phyloP scores from a whole-genome alignment of 2,888 invertebrate genomes.

The Drosophila nr. perissopoda region DNA sequence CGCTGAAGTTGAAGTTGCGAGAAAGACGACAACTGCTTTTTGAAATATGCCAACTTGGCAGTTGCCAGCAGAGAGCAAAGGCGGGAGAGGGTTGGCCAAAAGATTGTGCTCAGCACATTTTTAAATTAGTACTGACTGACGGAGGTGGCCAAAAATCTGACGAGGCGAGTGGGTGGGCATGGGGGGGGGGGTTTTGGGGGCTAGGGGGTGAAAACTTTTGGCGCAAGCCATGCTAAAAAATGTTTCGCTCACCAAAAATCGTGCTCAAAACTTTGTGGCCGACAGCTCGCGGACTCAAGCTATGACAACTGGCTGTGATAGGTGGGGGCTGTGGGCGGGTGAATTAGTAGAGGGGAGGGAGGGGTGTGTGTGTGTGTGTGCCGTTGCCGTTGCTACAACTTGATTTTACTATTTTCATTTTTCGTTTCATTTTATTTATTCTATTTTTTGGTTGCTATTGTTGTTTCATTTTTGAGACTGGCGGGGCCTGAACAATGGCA shows the following conservation, averaged over 20 bases:
- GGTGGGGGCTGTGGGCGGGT: not conserved
- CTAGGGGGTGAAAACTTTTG: slow-evolving; percentile 44
- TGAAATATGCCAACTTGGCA: slow-evolving; percentile 56
- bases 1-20: slow-evolving; percentile 3
- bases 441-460: slow-evolving; percentile 19
- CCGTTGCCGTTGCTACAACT: slow-evolving; percentile 45
- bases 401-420: slow-evolving; percentile 40
- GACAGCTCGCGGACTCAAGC: slow-evolving; percentile 44
- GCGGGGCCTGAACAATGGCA: slow-evolving; percentile 52
- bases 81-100: not conserved
- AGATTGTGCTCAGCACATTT: slow-evolving; percentile 59
- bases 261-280: slow-evolving; percentile 79
- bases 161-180: not conserved
- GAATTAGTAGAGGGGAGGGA: not conserved
- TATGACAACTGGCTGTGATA: slow-evolving; percentile 30
- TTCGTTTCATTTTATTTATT: slow-evolving; percentile 21
- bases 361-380: slow-evolving; percentile 9
- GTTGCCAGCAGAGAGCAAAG: not conserved
- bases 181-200: not conserved
- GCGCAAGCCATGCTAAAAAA: slow-evolving; percentile 54
- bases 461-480: slow-evolving; percentile 39
- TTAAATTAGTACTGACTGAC: slow-evolving; percentile 43
- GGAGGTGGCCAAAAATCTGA: slow-evolving; percentile 5
- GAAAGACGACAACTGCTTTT: slow-evolving; percentile 24
- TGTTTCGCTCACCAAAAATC: slow-evolving; percentile 79